A percentile compares a stretch with the other conserved stretches of the same genome.
These are phyloP conservation scores for Xanthia togata DNA, from an alignment of 2,888 invertebrate species.

Conservation along the genomic window DNA sequence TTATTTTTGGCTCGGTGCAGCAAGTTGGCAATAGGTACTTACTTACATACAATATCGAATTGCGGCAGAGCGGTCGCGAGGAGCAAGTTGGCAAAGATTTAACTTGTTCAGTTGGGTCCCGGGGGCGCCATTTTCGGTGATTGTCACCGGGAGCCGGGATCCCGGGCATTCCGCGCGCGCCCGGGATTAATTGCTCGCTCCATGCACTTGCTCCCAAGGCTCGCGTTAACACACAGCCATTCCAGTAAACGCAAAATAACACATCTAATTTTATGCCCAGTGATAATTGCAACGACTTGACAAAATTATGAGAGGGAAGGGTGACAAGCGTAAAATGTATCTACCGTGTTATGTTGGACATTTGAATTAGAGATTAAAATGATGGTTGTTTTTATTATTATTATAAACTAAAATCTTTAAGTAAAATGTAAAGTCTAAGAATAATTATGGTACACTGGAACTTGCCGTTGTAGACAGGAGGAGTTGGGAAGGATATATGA, in stretches of 20 bases:
- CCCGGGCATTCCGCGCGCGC: slow-evolving; percentile 60
- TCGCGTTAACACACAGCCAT: slow-evolving; percentile 84
- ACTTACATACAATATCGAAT: slow-evolving; percentile 69
- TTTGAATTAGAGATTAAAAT: slow-evolving; percentile 12
- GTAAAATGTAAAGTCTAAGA: neutral
- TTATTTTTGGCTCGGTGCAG: slow-evolving; percentile 43
- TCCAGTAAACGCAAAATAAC: slow-evolving; percentile 86
- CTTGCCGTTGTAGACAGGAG: neutral
- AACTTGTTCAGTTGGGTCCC: slow-evolving; percentile 85
- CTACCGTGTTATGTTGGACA: slow-evolving; percentile 1
- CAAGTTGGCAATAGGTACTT: slow-evolving; percentile 59
- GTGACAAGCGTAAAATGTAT: slow-evolving; percentile 30
- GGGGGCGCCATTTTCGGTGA: slow-evolving; percentile 85
- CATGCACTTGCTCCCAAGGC: slow-evolving; percentile 84
- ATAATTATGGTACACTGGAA: neutral
- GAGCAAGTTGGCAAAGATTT: slow-evolving; percentile 87
- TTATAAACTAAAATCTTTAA: neutral
- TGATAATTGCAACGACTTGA: slow-evolving; percentile 78
- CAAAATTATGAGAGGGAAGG: slow-evolving; percentile 60
- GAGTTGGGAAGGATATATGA: no score
- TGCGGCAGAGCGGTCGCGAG: slow-evolving; percentile 63
- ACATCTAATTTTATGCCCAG: slow-evolving; percentile 84
- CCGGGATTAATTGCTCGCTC: slow-evolving; percentile 86
- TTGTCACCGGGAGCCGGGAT: slow-evolving; percentile 86
- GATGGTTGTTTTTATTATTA: neutral